Evolutionary conservation across 2,797 vertebrate species (phyloP).

Genomic region (Microhierax caerulescens): DNA sequence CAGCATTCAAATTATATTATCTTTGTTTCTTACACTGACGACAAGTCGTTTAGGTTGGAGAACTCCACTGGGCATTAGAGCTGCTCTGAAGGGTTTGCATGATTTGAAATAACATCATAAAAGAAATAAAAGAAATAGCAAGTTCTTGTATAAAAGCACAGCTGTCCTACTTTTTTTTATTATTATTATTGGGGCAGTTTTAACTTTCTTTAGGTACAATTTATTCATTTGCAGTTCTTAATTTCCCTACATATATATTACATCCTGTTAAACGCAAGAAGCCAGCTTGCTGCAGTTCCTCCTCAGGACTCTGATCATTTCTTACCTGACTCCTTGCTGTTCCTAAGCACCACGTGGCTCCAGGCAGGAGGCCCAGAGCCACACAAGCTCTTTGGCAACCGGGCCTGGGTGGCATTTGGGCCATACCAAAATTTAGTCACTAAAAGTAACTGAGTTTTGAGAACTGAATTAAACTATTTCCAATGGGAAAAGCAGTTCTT

Average conservation of each 20-base stretch:
- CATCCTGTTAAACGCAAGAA: neutral
- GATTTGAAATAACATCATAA: constrained; percentile 45
- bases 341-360: neutral
- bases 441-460: neutral
- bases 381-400: neutral
- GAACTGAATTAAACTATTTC: neutral
- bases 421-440: neutral
- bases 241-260: neutral
- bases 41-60: constrained; percentile 28
- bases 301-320: neutral
- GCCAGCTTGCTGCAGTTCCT: neutral
- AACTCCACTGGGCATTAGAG: constrained; percentile 55
- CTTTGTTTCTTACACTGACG: constrained; percentile 19
- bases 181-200: neutral
- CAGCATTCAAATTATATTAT: constrained; percentile 36
- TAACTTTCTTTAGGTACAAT: neutral
- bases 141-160: neutral
- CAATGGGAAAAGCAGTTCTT: neutral
- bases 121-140: constrained; percentile 32
- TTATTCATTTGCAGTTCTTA: neutral
- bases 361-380: neutral
- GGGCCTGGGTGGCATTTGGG: neutral
- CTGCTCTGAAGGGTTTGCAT: constrained; percentile 35
- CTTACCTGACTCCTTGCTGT: neutral
- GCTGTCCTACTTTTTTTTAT: constrained; percentile 35